Percentiles rank a stretch among this genome's conserved stretches.
Conservation (phyloP, 64 coral and sea anemone genomes). For the Montipora cactus region DNA sequence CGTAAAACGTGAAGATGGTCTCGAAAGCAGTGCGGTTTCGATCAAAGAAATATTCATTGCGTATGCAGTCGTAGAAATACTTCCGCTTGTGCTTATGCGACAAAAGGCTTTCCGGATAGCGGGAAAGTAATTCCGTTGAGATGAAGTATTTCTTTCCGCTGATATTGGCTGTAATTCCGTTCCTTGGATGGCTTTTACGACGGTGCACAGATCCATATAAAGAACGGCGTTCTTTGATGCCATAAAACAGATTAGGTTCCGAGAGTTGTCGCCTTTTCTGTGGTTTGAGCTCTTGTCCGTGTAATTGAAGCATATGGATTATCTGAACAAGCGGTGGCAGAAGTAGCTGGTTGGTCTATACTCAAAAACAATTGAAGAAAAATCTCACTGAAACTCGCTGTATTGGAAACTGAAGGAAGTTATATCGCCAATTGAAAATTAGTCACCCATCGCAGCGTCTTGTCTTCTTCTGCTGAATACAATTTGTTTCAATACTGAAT, state of each 20-base stretch:
- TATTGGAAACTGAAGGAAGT: too few relatives aligned
- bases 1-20: constrained; percentile 60
- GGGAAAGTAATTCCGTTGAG: neutral
- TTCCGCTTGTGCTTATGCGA: neutral
- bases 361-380: too few relatives aligned
- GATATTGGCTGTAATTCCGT: constrained; percentile 45
- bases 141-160: constrained; percentile 65
- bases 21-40: constrained; percentile 60
- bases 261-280: neutral
- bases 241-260: neutral
- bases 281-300: neutral
- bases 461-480: too few relatives aligned
- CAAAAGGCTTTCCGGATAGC: constrained; percentile 56
- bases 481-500: too few relatives aligned
- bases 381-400: too few relatives aligned
- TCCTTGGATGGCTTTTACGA: constrained; percentile 5
- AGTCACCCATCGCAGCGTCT: too few relatives aligned
- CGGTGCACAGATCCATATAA: neutral
- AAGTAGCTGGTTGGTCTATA: too few relatives aligned
- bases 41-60: constrained; percentile 64
- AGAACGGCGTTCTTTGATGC: neutral
- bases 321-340: neutral
- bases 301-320: constrained; percentile 18
- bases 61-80: constrained; percentile 53
- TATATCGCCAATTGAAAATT: too few relatives aligned